Evolutionary conservation across 2,797 vertebrate species (phyloP), one percentile per base, ranked within the genome.

Genomic region (Myripristis jacobus): DNA sequence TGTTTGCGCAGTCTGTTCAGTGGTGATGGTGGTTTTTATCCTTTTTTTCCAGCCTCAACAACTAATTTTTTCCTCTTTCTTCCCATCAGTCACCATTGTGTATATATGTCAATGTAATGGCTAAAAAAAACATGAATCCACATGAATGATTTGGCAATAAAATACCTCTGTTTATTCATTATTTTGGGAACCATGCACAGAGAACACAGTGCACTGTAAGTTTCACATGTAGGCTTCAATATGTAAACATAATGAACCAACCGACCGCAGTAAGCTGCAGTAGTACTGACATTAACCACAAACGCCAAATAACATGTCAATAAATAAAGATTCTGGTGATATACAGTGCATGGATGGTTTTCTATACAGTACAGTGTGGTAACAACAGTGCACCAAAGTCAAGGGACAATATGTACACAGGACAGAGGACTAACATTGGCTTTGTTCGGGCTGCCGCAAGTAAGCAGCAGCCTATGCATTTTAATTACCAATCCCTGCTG

Each of bases 161-260:
- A 88, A 82, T 84, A 72, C 52, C 46, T 50, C 4, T 54, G 29
- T 89, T 89, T 88, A 85, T 89, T 90, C n/a, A 11, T 61, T 38
- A 16, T 21, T 72, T 78, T 50, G 41, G 72, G 74, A 73, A 82
- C 66, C 73, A 68, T 57, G 78, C 72, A 85, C 78, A 84, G 7
- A 67, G 29, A 86, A 79, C 73, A 88, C 85, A 86, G 86, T 82
- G 82, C 83, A 87, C 71, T 21, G 52, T 75, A 69, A 31, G 55
- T 60, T 63, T 72, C 55, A 88, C 79, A 82, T 31, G 46, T 71
- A 82, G 72, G 73, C 81, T 76, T 66, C 41, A 66, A 84, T 80
- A 87, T 88, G 89, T 88, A 90, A 90, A 88, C 78, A 74, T 65
- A 75, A 77, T 72, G 43, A 78, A 61, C 80, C 16, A 8, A 78